Conservation (phyloP, 2,888 invertebrate genomes). For the Lasioglossum oenotherae region DNA sequence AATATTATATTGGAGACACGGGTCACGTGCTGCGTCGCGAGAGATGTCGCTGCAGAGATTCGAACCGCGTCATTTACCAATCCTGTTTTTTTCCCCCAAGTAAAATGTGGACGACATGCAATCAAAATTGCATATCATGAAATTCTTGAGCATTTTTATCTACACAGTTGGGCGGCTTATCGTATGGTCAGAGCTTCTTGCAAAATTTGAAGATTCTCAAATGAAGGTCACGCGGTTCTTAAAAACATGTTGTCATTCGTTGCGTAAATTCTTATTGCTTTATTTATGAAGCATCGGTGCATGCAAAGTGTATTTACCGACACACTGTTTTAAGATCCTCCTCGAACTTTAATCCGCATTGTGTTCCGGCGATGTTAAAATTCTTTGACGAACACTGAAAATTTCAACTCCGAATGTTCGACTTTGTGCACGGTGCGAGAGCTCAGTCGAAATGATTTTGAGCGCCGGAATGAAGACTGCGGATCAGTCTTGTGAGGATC, state of each 20-base stretch:
- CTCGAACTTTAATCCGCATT: neutral
- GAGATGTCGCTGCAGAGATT: constrained; percentile 21
- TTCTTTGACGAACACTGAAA: neutral
- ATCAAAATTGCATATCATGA: neutral
- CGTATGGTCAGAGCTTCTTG: neutral
- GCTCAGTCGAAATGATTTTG: neutral
- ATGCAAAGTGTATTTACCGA: neutral
- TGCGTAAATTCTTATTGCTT: neutral
- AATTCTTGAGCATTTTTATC: neutral
- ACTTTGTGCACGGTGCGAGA: neutral
- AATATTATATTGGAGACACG: neutral
- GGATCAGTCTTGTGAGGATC: neutral
- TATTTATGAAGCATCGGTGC: neutral
- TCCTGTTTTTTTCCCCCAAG: neutral
- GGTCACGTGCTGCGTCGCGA: constrained; percentile 14
- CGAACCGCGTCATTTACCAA: neutral
- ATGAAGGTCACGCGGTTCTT: neutral
- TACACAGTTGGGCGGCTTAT: neutral
- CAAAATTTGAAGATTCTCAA: neutral
- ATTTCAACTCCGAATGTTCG: neutral
- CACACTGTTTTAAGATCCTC: neutral
- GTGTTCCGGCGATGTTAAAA: neutral
- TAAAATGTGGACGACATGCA: neutral
- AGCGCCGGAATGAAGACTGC: neutral
- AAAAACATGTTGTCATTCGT: neutral